Percentiles rank a stretch among this genome's conserved stretches.
These are phyloP conservation scores for Tipula confusa DNA, from an alignment of 2,888 invertebrate species.

Conservation along the genomic window DNA sequence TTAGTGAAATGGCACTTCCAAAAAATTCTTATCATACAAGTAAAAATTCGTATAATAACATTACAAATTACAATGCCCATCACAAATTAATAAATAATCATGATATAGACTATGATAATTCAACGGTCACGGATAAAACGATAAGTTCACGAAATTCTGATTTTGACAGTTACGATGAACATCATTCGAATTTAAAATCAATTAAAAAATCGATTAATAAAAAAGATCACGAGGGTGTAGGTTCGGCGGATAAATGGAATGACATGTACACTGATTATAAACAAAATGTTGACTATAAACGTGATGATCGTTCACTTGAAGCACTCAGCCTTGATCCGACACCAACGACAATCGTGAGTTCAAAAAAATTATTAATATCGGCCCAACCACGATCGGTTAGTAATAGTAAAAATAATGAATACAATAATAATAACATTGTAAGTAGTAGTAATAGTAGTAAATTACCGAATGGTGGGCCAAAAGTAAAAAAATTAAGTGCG, in stretches of 20 bases:
- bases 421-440: not conserved
- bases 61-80: not conserved
- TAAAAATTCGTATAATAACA: not conserved
- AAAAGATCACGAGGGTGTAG: conserved; percentile 62
- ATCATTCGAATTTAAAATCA: not conserved
- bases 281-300: not conserved
- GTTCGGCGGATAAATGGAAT: conserved; percentile 72
- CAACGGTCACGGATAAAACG: not conserved
- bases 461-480: not conserved
- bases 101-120: not conserved
- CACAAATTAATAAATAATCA: not conserved
- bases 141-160: conserved; percentile 31
- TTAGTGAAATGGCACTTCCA: not conserved
- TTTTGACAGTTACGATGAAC: conserved; percentile 32
- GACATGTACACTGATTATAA: conserved; percentile 69
- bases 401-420: not conserved
- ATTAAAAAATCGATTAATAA: conserved; percentile 44
- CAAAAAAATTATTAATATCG: not conserved
- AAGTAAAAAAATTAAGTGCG: conserved; percentile 20
- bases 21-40: not conserved
- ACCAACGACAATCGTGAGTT: not conserved
- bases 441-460: not conserved
- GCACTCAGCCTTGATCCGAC: not conserved
- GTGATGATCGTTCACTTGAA: not conserved
- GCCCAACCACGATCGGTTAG: not conserved